These are phyloP conservation scores for Hydrozoanthus tunicans DNA, from an alignment of 64 coral and sea anemone genomes.

Conservation along the genomic window DNA sequence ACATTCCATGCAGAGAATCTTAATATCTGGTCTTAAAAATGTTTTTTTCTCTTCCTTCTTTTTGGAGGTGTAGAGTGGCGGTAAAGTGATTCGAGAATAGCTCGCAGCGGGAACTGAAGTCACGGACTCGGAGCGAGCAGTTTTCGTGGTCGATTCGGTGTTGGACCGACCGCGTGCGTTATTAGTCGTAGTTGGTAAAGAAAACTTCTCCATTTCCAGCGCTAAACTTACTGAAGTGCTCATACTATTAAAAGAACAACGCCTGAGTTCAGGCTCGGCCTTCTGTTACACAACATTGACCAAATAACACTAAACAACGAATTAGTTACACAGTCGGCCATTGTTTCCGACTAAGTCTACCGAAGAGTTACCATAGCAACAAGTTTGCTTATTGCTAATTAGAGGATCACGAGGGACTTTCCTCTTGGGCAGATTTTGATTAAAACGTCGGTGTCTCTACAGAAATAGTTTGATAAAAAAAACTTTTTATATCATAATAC, in stretches of 20 bases:
- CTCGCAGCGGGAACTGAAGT: constrained; percentile 6
- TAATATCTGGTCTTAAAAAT: constrained; percentile 46
- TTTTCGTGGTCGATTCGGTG: constrained; percentile 44
- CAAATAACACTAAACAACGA: not conserved
- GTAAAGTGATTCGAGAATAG: constrained; percentile 29
- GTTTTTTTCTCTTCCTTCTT: constrained; percentile 36
- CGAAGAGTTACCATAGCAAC: constrained; percentile 40
- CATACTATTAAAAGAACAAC: constrained; percentile 8
- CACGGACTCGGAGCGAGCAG: constrained; percentile 24
- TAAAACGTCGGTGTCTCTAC: too few species aligned
- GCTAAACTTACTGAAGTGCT: constrained; percentile 9
- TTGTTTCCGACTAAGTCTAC: not conserved
- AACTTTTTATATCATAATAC: too few species aligned
- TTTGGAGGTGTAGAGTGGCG: constrained; percentile 2
- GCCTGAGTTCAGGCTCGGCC: not conserved
- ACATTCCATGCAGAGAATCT: constrained; percentile 88
- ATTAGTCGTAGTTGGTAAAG: not conserved
- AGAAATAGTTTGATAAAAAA: too few species aligned
- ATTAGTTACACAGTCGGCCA: not conserved
- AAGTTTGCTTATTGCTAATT: not conserved
- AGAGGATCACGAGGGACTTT: too few species aligned
- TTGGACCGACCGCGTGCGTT: constrained; percentile 35
- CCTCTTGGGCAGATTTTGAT: too few species aligned
- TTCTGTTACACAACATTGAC: not conserved
- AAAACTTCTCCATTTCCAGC: constrained; percentile 48